These are phyloP conservation scores for Dorcus parallelipipedus DNA, from an alignment of 2,888 invertebrate genomes.

Conservation along the genomic window DNA sequence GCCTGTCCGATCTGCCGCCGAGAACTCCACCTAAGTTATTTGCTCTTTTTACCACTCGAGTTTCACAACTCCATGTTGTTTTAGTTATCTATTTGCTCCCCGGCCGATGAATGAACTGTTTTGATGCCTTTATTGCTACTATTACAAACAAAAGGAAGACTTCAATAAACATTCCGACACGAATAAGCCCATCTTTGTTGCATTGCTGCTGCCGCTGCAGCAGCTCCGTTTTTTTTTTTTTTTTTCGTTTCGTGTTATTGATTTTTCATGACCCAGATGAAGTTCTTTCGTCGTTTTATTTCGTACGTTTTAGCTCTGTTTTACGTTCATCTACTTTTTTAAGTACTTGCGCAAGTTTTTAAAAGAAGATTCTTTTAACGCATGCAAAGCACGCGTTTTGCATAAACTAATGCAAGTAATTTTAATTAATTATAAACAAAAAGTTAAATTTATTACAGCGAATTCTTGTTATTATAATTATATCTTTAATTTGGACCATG, in stretches of 20 bases:
- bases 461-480: too few species aligned
- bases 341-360: too few species aligned
- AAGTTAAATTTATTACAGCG: too few species aligned
- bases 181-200: slow-evolving; percentile 35
- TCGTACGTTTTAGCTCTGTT: neutral
- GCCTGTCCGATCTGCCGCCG: slow-evolving; percentile 12
- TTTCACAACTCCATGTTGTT: slow-evolving; percentile 41
- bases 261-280: slow-evolving; percentile 21
- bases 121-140: slow-evolving; percentile 46
- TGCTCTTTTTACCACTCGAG: slow-evolving; percentile 38
- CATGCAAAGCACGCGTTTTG: too few species aligned
- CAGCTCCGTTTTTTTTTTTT: slow-evolving; percentile 23
- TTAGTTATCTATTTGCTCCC: slow-evolving; percentile 42
- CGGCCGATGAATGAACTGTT: slow-evolving; percentile 46
- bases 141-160: slow-evolving; percentile 43
- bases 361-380: too few species aligned
- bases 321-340: too few species aligned
- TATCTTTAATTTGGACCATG: too few species aligned
- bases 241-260: slow-evolving; percentile 12
- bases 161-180: slow-evolving; percentile 41
- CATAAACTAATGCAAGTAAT: too few species aligned
- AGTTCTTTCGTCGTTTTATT: neutral
- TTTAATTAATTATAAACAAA: too few species aligned
- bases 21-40: slow-evolving; percentile 24
- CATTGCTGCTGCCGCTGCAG: slow-evolving; percentile 17